phyloP scores from a whole-genome alignment of 2,888 invertebrate genomes.

The Mythimna pallens region DNA sequence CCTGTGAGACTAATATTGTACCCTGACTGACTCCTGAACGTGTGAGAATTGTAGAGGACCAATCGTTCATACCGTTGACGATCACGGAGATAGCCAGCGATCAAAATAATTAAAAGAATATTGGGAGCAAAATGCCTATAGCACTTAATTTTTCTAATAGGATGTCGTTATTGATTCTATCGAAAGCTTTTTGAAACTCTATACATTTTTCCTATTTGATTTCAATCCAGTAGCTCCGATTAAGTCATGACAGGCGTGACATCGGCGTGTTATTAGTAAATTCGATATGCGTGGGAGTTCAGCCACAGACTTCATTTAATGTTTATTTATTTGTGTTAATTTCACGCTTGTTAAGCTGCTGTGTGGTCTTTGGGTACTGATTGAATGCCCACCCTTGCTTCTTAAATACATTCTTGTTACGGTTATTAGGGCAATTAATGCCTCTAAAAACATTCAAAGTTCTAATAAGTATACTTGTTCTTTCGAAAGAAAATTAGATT shows the following conservation, averaged over 20 bases:
- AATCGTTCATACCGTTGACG: too few relatives aligned
- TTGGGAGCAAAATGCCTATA: too few relatives aligned
- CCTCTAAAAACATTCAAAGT: too few relatives aligned
- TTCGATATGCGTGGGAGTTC: slow-evolving; percentile 76
- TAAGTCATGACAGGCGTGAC: slow-evolving; percentile 63
- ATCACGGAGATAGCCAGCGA: too few relatives aligned
- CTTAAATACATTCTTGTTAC: background rate
- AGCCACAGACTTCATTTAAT: slow-evolving; percentile 37
- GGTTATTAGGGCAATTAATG: background rate
- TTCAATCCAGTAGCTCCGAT: slow-evolving; percentile 40
- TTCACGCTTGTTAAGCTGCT: slow-evolving; percentile 49
- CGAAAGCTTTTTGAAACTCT: background rate
- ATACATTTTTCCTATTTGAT: slow-evolving; percentile 3
- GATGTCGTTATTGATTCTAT: too few relatives aligned
- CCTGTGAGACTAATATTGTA: too few relatives aligned
- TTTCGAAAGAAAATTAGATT: too few relatives aligned
- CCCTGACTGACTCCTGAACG: too few relatives aligned
- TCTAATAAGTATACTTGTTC: too few relatives aligned
- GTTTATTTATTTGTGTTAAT: slow-evolving; percentile 51
- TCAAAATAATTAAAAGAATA: too few relatives aligned
- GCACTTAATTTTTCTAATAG: too few relatives aligned
- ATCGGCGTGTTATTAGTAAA: slow-evolving; percentile 71
- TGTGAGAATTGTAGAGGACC: too few relatives aligned
- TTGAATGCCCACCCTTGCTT: background rate
- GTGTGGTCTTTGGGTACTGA: background rate